Evolutionary conservation across 2,797 vertebrate species (phyloP), one percentile per base, ranked within the genome.

Genomic region (Pygocentrus nattereri): DNA sequence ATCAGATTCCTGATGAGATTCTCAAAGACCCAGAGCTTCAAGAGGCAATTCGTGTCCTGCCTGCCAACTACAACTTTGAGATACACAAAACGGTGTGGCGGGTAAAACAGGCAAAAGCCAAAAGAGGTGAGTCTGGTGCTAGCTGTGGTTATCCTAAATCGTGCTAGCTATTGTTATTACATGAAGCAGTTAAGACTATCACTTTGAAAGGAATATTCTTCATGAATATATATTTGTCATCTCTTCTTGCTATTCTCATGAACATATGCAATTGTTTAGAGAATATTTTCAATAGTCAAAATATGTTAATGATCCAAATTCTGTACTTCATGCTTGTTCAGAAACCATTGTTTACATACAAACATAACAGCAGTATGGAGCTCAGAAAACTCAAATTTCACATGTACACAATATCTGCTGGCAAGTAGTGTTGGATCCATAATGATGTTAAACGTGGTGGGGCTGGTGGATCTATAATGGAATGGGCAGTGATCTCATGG

Each of bases 1-100:
- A 96, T 94, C 98, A 98, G 89, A 95, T 99, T 81, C 98, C 98
- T 0, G 88, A 96, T 90, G 97, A 98, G 82, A 97, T 99, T 87
- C 94, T 98, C 5, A 88, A 93, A 6, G 94, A 97, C 69, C 58
- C 74, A 0, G 94, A 96, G 80, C 91, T 99, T 74, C 94, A 91
- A 90, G 91, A 95, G 64, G 97, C 97, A 0, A 92, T 92, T 31
- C 89, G 86, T 74, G 92, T 91, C 1, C 87, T 99, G 82, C 98
- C 98, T 74, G 86, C 83, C 41, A 99, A 99, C 91, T 99, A 99
- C 94, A 99, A 99, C 94, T 99, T 99, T 85, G 98, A 99, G 89
- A 97, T 99, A 86, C 95, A 95, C 82, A 99, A 99, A 93, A 99
- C 98, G 3, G 65, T 99, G 81, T 99, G 98, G 98, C 89, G 97